phyloP scores from a whole-genome alignment of 2,797 vertebrate genomes.

The Pseudomugil tenellus region DNA sequence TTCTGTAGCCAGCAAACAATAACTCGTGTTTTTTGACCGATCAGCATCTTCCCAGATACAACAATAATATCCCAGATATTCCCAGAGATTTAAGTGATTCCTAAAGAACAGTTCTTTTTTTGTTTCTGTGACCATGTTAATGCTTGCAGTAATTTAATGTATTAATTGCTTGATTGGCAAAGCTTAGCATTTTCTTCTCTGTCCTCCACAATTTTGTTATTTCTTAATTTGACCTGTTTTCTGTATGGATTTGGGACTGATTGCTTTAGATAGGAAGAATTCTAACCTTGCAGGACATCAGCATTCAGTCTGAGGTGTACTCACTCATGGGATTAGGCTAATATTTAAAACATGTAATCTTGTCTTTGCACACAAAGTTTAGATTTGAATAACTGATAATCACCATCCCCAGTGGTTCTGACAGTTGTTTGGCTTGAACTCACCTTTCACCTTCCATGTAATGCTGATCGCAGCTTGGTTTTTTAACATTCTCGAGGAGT shows the following conservation, averaged over 20 bases:
- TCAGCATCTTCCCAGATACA: neutral
- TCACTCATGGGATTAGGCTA: slow-evolving; percentile 27
- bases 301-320: slow-evolving; percentile 35
- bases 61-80: neutral
- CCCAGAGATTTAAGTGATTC: neutral
- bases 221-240: neutral
- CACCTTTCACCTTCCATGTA: slow-evolving; percentile 52
- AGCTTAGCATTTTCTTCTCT: neutral
- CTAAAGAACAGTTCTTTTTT: neutral
- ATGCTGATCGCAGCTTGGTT: slow-evolving; percentile 30
- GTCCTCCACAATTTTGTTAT: slow-evolving; percentile 20
- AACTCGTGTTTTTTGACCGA: neutral
- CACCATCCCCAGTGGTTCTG: slow-evolving; percentile 8
- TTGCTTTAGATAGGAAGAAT: slow-evolving; percentile 31
- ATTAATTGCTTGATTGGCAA: neutral
- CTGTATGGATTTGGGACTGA: slow-evolving; percentile 9
- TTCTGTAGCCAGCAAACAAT: neutral
- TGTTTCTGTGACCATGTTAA: neutral
- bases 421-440: slow-evolving; percentile 36
- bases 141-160: neutral
- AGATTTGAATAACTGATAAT: slow-evolving; percentile 37
- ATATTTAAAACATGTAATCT: slow-evolving; percentile 17
- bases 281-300: slow-evolving; percentile 17
- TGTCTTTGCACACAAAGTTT: slow-evolving; percentile 12
- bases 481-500: slow-evolving; percentile 29